A percentile compares a stretch with the other conserved stretches of the same genome.
phyloP scores from a whole-genome alignment of 1,140 invertebrate genomes.

The Holotrichia oblita region DNA sequence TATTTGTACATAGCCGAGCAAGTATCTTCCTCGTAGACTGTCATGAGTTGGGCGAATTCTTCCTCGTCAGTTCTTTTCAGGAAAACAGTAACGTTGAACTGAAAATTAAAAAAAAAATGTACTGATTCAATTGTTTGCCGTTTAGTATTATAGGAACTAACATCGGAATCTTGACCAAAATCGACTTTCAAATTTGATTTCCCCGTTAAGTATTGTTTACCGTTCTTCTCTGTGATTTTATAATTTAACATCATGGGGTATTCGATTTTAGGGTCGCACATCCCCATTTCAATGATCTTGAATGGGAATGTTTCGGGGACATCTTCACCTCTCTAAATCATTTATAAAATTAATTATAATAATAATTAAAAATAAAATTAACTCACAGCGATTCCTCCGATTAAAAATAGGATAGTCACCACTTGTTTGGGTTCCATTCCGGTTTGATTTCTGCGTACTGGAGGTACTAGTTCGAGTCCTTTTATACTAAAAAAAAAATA shows the following conservation, averaged over 20 bases:
- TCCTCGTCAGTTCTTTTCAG: not conserved
- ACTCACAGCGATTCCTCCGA: too few relatives aligned
- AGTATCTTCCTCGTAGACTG: constrained; percentile 27
- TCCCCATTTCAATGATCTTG: not conserved
- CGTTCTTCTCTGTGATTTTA: not conserved
- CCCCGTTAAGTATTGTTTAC: constrained; percentile 14
- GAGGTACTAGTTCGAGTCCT: too few relatives aligned
- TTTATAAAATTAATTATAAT: too few relatives aligned
- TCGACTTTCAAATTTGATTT: constrained; percentile 7
- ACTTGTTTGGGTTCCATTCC: too few relatives aligned
- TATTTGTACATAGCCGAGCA: constrained; percentile 8
- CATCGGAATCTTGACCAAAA: constrained; percentile 18
- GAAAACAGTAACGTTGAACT: not conserved
- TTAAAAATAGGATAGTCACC: too few relatives aligned
- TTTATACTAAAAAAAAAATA: too few relatives aligned
- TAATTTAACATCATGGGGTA: not conserved
- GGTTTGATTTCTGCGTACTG: too few relatives aligned
- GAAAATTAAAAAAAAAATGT: not conserved
- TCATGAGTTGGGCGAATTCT: not conserved
- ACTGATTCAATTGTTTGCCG: too few relatives aligned
- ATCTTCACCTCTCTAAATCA: too few relatives aligned
- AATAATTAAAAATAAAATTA: too few relatives aligned
- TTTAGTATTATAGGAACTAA: not conserved
- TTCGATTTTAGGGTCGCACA: constrained; percentile 25
- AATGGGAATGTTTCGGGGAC: not conserved